Percentiles rank a stretch among this genome's conserved stretches.
Evolutionary conservation across 2,113 vertebrate species (phyloP).

Genomic region (Lipophrys pholis): DNA sequence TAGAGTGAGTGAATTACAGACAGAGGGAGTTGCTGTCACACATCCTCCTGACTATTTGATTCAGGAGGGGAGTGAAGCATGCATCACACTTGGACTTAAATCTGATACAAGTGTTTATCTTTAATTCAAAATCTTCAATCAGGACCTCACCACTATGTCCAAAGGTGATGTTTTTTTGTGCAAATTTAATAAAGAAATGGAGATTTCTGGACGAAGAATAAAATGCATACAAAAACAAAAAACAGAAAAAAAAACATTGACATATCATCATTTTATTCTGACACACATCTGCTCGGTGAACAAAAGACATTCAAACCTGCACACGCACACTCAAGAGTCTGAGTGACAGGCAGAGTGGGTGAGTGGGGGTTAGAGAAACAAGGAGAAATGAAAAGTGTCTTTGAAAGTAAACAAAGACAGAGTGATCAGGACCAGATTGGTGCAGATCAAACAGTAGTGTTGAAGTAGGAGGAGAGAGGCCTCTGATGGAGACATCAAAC

Average conservation of each 20-base stretch:
- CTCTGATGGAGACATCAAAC: conserved; percentile 81
- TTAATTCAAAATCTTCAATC: conserved; percentile 52
- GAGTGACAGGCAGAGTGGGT: conserved; percentile 62
- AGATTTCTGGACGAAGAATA: conserved; percentile 17
- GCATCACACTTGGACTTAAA: conserved; percentile 27
- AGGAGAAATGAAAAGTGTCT: conserved; percentile 77
- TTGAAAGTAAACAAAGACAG: conserved; percentile 77
- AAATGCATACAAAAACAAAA: conserved; percentile 12
- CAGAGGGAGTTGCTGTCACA: conserved; percentile 14
- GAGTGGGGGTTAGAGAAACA: conserved; percentile 67
- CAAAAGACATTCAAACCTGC: conserved; percentile 62
- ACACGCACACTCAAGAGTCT: conserved; percentile 15
- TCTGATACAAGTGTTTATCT: conserved; percentile 26
- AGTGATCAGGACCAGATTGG: conserved; percentile 80
- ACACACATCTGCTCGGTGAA: conserved; percentile 57
- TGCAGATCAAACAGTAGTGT: conserved; percentile 79
- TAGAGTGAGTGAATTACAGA: conserved; percentile 14
- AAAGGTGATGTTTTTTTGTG: conserved; percentile 43
- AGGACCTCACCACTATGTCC: conserved; percentile 39
- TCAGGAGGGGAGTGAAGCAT: conserved; percentile 19
- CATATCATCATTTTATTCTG: conserved; percentile 44
- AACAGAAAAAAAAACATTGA: conserved; percentile 26
- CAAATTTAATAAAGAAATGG: conserved; percentile 33
- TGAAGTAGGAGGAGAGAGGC: conserved; percentile 73
- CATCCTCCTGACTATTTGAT: conserved; percentile 23